phyloP scores from a whole-genome alignment of 2,888 invertebrate genomes.

The Dicranocentrus wangi region DNA sequence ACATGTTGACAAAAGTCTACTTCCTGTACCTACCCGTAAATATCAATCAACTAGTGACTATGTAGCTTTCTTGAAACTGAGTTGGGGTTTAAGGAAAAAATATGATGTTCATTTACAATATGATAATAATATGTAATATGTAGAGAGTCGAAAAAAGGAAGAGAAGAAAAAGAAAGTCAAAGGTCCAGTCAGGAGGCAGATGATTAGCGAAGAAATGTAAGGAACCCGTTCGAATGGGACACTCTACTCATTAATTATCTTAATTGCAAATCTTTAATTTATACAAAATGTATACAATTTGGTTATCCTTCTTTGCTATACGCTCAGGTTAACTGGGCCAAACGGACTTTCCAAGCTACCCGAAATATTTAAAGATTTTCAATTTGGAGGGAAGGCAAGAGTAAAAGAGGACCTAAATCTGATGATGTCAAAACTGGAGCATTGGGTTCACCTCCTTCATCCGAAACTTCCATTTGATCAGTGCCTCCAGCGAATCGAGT shows the following conservation, averaged over 20 bases:
- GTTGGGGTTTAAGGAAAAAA: no score
- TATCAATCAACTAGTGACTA: no score
- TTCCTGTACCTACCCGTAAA: no score
- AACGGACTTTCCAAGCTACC: constrained; percentile 88
- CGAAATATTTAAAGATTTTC: constrained; percentile 85
- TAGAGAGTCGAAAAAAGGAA: constrained; percentile 28
- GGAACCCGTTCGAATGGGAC: no score
- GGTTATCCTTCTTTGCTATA: no score
- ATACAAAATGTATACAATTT: no score
- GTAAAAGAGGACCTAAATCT: constrained; percentile 88
- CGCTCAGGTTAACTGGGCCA: constrained; percentile 83
- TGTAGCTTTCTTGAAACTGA: no score
- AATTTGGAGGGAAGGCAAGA: constrained; percentile 86
- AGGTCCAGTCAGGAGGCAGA: constrained; percentile 62
- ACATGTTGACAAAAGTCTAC: no score
- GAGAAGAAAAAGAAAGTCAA: constrained; percentile 57
- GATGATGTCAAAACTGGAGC: constrained; percentile 87
- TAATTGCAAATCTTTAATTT: no score
- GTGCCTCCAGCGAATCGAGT: constrained; percentile 85
- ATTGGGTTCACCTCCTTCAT: constrained; percentile 94
- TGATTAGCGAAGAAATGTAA: constrained; percentile 71
- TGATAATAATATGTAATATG: no score
- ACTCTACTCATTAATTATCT: neutral
- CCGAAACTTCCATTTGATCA: constrained; percentile 93
- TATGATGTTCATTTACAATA: no score